Evolutionary conservation across 2,888 invertebrate species (phyloP).

Genomic region (Cantharis lateralis): DNA sequence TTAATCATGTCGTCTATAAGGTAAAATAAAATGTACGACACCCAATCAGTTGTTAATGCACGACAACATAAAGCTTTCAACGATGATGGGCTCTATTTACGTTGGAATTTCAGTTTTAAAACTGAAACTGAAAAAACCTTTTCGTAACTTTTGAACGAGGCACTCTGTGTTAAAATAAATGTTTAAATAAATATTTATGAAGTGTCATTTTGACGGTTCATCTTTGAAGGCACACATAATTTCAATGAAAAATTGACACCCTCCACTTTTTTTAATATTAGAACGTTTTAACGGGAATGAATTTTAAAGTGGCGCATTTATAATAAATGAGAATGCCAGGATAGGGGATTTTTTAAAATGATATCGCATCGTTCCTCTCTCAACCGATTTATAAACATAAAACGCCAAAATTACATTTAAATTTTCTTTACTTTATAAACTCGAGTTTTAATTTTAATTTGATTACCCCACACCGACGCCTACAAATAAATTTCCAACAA

Average conservation of each 20-base stretch:
- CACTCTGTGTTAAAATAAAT: slow-evolving; percentile 1
- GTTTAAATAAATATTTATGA: slow-evolving; percentile 23
- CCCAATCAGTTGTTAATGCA: slow-evolving; percentile 51
- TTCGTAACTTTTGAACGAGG: background rate
- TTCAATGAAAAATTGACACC: slow-evolving; percentile 40
- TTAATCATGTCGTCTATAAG: slow-evolving; percentile 51
- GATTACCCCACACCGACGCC: background rate
- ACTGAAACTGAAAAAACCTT: slow-evolving; percentile 5
- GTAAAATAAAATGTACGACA: slow-evolving; percentile 48
- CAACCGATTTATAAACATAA: slow-evolving; percentile 3
- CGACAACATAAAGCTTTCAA: slow-evolving; percentile 56
- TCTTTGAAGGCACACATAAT: slow-evolving; percentile 30
- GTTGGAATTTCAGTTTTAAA: slow-evolving; percentile 2
- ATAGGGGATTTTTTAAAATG: slow-evolving; percentile 39
- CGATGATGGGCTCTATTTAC: slow-evolving; percentile 35
- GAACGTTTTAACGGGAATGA: slow-evolving; percentile 45
- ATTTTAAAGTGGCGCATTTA: slow-evolving; percentile 42
- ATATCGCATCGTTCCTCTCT: slow-evolving; percentile 25
- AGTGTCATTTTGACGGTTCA: slow-evolving; percentile 25
- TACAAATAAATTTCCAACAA: background rate
- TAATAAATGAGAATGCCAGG: slow-evolving; percentile 38
- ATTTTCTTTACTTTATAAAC: background rate
- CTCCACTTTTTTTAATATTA: slow-evolving; percentile 41
- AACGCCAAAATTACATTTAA: slow-evolving; percentile 6
- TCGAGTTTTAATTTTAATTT: background rate